Percentiles rank a stretch among this genome's conserved stretches.
Evolutionary conservation across 2,113 vertebrate species (phyloP).

Genomic region (Notothenia coriiceps): DNA sequence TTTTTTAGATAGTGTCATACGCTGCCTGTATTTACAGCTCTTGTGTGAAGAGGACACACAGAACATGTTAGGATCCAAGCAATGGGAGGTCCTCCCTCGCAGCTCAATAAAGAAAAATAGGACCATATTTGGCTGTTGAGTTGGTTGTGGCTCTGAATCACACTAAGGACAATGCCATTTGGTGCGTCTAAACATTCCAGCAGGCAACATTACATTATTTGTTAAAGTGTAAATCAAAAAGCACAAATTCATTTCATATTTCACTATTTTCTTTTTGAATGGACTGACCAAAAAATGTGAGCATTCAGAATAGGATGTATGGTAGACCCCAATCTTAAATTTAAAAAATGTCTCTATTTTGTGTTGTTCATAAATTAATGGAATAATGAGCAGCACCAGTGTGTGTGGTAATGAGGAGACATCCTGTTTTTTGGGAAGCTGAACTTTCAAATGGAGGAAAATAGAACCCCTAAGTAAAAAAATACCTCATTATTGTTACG

Average conservation of each 20-base stretch:
- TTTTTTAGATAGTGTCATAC: conserved; percentile 67
- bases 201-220: conserved; percentile 50
- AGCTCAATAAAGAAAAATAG: conserved; percentile 72
- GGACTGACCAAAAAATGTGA: conserved; percentile 1
- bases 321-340: no score
- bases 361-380: no score
- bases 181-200: conserved; percentile 73
- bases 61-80: conserved; percentile 65
- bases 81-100: conserved; percentile 74
- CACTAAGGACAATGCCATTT: conserved; percentile 68
- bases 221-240: conserved; percentile 52
- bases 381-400: background rate
- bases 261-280: conserved; percentile 11
- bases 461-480: background rate
- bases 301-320: background rate
- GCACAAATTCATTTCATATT: conserved; percentile 36
- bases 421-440: background rate
- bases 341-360: no score
- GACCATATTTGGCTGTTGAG: conserved; percentile 79
- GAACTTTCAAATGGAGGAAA: background rate
- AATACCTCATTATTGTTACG: conserved; percentile 18
- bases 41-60: conserved; percentile 74
- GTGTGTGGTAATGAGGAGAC: background rate
- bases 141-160: conserved; percentile 69
- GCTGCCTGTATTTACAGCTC: conserved; percentile 71